phyloP scores from a whole-genome alignment of 2,888 invertebrate genomes.

The Andrena haemorrhoa region DNA sequence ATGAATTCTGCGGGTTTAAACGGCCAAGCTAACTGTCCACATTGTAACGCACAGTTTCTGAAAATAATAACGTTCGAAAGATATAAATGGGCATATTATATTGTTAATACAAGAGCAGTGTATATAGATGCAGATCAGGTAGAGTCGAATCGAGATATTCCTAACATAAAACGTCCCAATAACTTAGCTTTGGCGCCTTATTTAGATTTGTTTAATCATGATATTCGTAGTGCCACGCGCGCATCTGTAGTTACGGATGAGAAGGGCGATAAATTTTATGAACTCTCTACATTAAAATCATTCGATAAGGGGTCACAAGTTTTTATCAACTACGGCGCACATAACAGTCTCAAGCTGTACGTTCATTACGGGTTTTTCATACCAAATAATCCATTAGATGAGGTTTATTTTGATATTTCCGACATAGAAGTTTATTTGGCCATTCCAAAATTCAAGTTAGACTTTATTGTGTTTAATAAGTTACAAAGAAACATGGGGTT shows the following conservation, averaged over 20 bases:
- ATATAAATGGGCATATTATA: constrained; percentile 93
- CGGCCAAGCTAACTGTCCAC: constrained; percentile 76
- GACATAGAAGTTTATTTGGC: constrained; percentile 86
- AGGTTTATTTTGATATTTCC: constrained; percentile 87
- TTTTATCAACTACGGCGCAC: constrained; percentile 95
- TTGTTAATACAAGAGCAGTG: constrained; percentile 94
- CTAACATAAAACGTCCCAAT: constrained; percentile 75
- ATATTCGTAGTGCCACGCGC: constrained; percentile 87
- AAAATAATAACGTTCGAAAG: constrained; percentile 86
- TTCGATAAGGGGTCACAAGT: constrained; percentile 90
- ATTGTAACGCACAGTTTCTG: constrained; percentile 84
- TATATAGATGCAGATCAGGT: constrained; percentile 87
- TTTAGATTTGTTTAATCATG: constrained; percentile 96
- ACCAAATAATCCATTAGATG: constrained; percentile 89
- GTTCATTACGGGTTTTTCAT: constrained; percentile 95
- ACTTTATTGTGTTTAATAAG: constrained; percentile 88
- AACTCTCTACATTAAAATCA: constrained; percentile 86
- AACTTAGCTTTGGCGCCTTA: constrained; percentile 92
- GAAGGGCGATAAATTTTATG: constrained; percentile 85
- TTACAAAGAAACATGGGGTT: constrained; percentile 89
- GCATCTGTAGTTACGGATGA: constrained; percentile 83
- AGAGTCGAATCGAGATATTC: constrained; percentile 61
- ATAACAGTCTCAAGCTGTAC: constrained; percentile 92
- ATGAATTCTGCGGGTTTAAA: constrained; percentile 61
- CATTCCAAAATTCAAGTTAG: constrained; percentile 84